Evolutionary conservation across 92 coral and sea anemone genomes (phyloP).

Genomic region (Siderastrea radians): DNA sequence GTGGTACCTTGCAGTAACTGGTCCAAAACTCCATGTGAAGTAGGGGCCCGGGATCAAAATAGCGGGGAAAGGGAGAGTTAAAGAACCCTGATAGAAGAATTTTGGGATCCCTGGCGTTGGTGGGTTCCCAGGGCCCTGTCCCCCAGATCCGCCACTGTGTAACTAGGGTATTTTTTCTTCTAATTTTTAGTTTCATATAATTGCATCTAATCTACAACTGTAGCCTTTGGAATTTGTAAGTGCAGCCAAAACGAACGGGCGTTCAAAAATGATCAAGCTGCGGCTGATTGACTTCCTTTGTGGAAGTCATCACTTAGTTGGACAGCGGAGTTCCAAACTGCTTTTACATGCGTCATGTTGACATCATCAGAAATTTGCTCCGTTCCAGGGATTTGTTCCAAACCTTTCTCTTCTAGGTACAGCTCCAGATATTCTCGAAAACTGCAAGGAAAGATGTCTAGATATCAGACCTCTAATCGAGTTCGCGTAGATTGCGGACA

Average conservation of each 20-base stretch:
- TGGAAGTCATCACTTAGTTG: conserved; percentile 22
- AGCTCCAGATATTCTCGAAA: conserved; percentile 22
- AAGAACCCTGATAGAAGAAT: no score
- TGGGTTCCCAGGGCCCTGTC: no score
- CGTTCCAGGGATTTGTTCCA: conserved; percentile 25
- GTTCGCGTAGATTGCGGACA: background rate
- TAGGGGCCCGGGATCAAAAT: no score
- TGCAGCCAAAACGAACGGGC: background rate
- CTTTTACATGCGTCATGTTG: conserved; percentile 15
- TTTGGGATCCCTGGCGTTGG: no score
- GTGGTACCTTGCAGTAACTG: no score
- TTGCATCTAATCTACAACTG: background rate
- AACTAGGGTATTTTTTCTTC: no score
- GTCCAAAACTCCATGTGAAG: no score
- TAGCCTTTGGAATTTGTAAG: background rate
- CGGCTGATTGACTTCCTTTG: conserved; percentile 1
- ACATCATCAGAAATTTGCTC: conserved; percentile 24
- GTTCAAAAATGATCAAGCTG: background rate
- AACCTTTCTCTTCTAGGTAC: conserved; percentile 13
- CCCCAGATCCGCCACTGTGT: no score
- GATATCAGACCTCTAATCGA: background rate
- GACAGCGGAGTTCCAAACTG: conserved; percentile 35
- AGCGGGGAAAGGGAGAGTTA: no score
- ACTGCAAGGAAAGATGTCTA: background rate
- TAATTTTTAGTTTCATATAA: no score